A percentile compares a stretch with the other conserved stretches of the same genome.
Conservation (phyloP, 2,888 invertebrate genomes). For the Acanthosepion pharaonis region DNA sequence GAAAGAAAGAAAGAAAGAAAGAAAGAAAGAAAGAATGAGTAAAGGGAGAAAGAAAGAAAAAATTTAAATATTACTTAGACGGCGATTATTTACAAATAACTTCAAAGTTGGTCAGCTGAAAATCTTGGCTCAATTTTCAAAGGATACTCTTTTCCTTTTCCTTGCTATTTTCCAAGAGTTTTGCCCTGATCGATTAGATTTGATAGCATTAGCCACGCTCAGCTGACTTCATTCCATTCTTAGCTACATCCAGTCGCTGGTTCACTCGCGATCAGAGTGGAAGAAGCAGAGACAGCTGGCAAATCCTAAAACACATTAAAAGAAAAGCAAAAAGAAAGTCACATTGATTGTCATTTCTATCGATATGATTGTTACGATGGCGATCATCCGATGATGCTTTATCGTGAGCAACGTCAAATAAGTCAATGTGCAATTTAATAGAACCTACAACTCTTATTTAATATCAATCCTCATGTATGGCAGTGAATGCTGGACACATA, state of each 20-base stretch:
- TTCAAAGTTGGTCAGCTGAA: constrained; percentile 10
- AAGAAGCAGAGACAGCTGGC: too few species aligned
- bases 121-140: neutral
- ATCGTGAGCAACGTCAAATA: too few species aligned
- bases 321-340: too few species aligned
- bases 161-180: neutral
- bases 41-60: neutral
- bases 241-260: neutral
- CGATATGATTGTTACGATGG: too few species aligned
- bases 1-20: neutral
- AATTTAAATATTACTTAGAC: neutral
- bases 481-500: too few species aligned
- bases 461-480: too few species aligned
- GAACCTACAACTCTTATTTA: too few species aligned
- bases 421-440: too few species aligned
- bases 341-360: too few species aligned
- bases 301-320: too few species aligned
- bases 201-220: constrained; percentile 9
- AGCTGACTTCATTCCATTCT: neutral
- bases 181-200: neutral
- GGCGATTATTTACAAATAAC: neutral
- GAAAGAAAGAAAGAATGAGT: neutral
- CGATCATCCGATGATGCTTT: too few species aligned
- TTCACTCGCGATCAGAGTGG: neutral
- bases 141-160: neutral